A percentile compares a stretch with the other conserved stretches of the same genome.
phyloP scores from a whole-genome alignment of 2,113 vertebrate species.

The Physeter macrocephalus region DNA sequence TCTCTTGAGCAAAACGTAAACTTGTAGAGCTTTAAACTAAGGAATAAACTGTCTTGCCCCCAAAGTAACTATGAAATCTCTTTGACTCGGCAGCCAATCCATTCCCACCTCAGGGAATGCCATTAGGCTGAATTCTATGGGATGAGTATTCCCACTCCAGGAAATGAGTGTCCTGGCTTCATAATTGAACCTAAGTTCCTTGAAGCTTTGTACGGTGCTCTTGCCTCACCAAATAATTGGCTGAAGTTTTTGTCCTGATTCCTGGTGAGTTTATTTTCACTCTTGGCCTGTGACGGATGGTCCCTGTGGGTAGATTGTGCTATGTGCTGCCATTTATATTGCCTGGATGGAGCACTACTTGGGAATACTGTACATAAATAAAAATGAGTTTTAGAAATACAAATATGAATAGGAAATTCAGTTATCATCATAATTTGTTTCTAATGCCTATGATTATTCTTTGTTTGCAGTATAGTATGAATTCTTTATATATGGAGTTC shows the following conservation, averaged over 20 bases:
- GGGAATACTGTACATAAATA: neutral
- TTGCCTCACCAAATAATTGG: conserved; percentile 26
- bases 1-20: conserved; percentile 29
- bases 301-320: neutral
- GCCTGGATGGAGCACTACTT: neutral
- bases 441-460: neutral
- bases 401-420: neutral
- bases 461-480: neutral
- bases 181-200: conserved; percentile 19
- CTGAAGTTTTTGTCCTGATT: conserved; percentile 36
- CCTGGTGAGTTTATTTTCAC: conserved; percentile 26
- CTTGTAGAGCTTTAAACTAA: neutral
- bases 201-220: neutral
- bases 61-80: neutral
- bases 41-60: neutral
- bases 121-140: neutral
- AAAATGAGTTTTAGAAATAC: neutral
- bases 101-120: neutral
- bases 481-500: neutral
- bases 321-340: neutral
- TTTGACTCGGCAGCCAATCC: neutral
- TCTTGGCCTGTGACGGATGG: neutral
- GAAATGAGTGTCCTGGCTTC: conserved; percentile 48
- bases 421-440: neutral
- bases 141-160: neutral